Conservation (phyloP, 1,140 invertebrate species). For the Diprion similis region DNA sequence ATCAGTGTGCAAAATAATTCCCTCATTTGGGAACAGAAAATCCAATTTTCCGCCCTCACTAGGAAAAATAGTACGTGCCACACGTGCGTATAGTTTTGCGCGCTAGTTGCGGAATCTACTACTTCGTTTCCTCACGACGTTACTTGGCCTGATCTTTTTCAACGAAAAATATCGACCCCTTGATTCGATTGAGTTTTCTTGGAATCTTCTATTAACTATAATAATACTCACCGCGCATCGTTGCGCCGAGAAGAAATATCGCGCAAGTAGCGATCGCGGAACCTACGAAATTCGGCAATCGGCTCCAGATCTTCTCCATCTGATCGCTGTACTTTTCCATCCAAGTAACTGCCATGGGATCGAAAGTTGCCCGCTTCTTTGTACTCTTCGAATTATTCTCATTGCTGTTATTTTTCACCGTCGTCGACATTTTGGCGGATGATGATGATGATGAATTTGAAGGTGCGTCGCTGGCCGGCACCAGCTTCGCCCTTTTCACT, state of each 20-base stretch:
- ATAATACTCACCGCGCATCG: constrained; percentile 61
- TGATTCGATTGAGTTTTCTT: background rate
- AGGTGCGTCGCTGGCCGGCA: background rate
- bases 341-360: constrained; percentile 64
- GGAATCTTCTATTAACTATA: too few species aligned
- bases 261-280: constrained; percentile 63
- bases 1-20: too few species aligned
- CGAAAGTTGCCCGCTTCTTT: constrained; percentile 64
- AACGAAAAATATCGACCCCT: background rate
- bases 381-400: background rate
- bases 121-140: too few species aligned
- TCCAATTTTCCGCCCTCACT: too few species aligned
- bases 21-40: too few species aligned
- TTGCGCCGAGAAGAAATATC: constrained; percentile 66
- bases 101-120: too few species aligned
- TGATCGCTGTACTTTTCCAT: constrained; percentile 61
- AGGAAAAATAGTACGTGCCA: too few species aligned
- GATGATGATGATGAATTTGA: background rate
- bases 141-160: too few species aligned
- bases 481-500: background rate
- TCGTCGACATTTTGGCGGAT: too few species aligned
- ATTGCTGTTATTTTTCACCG: background rate
- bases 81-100: too few species aligned
- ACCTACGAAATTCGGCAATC: constrained; percentile 61
- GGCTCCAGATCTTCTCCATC: constrained; percentile 63